Evolutionary conservation across 2,113 vertebrate species (phyloP).

Genomic region (Eretmochelys imbricata): DNA sequence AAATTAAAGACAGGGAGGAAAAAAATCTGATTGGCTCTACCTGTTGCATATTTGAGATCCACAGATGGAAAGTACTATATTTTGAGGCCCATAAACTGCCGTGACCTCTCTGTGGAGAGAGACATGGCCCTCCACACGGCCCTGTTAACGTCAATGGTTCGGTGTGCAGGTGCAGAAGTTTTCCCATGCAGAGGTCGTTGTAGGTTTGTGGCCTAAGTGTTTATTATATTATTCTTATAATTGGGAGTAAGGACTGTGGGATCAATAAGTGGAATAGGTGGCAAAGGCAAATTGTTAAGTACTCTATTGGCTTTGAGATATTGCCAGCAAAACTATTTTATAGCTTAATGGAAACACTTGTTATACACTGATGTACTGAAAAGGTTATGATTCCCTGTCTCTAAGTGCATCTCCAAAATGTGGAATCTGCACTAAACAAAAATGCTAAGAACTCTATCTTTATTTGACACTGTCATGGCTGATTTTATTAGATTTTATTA

Average conservation of each 20-base stretch:
- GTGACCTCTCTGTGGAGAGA: neutral
- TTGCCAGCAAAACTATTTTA: neutral
- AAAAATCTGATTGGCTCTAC: neutral
- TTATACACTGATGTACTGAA: neutral
- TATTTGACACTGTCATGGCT: constrained; percentile 5
- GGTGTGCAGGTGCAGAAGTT: neutral
- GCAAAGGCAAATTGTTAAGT: neutral
- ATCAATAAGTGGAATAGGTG: neutral
- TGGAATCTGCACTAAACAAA: neutral
- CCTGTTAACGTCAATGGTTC: neutral
- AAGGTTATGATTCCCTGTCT: neutral
- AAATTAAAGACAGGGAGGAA: neutral
- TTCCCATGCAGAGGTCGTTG: fast-evolving
- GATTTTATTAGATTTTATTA: constrained; percentile 3
- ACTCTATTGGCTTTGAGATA: neutral
- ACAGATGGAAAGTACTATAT: neutral
- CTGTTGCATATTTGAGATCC: neutral
- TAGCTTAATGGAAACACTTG: neutral
- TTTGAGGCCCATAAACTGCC: too few relatives aligned
- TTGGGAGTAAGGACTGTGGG: neutral
- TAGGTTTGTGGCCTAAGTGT: neutral
- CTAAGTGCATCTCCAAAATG: neutral
- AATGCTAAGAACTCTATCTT: neutral
- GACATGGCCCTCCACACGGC: fast-evolving
- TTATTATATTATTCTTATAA: neutral